phyloP scores from a whole-genome alignment of 2,888 invertebrate genomes.

The Mycogona germanica region DNA sequence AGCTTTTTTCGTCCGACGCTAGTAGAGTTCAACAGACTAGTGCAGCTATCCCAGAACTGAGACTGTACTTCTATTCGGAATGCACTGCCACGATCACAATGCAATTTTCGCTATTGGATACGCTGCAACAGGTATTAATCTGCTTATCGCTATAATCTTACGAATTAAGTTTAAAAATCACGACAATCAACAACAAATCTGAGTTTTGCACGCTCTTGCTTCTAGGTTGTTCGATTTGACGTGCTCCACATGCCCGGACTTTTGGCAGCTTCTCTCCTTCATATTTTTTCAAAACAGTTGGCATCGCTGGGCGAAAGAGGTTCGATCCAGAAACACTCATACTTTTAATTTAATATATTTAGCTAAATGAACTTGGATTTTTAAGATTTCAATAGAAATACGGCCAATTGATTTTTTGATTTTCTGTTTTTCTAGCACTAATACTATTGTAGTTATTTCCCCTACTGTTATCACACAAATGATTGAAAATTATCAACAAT shows the following conservation, averaged over 20 bases:
- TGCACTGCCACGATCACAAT: not conserved
- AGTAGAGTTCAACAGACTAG: not conserved
- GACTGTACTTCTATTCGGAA: constrained; percentile 1
- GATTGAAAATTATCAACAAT: too few relatives aligned
- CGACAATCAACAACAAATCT: not conserved
- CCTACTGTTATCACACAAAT: too few relatives aligned
- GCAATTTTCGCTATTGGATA: constrained; percentile 3
- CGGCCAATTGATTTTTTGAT: too few relatives aligned
- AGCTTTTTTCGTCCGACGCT: not conserved
- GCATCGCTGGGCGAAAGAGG: not conserved
- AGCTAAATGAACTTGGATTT: too few relatives aligned
- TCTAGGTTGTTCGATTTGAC: not conserved
- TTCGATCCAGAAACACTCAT: not conserved
- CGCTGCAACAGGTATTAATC: constrained; percentile 14
- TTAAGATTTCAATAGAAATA: too few relatives aligned
- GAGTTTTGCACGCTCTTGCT: too few relatives aligned
- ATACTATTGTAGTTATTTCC: too few relatives aligned
- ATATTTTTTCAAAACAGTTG: not conserved
- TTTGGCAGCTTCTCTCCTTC: not conserved
- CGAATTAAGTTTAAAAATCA: too few relatives aligned
- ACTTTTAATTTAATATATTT: too few relatives aligned
- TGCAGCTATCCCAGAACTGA: not conserved
- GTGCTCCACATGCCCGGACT: not conserved
- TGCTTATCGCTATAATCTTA: too few relatives aligned
- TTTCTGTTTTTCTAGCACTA: too few relatives aligned